phyloP scores from a whole-genome alignment of 2,113 vertebrate species.

The Dolichallabes microphthalmus region DNA sequence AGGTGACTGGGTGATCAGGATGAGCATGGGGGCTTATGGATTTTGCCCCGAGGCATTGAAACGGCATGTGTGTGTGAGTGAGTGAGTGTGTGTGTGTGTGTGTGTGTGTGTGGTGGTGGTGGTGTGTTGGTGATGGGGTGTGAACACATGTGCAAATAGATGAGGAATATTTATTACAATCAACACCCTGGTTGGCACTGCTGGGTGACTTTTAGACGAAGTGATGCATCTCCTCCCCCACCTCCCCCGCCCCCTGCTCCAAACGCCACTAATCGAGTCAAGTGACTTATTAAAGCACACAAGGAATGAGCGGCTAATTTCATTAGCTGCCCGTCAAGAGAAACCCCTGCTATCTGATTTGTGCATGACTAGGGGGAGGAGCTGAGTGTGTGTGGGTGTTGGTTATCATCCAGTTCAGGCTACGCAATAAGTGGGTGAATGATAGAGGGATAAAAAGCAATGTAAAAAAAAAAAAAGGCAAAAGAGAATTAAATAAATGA shows the following conservation, averaged over 20 bases:
- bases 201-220: slow-evolving; percentile 77
- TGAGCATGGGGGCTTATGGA: slow-evolving; percentile 54
- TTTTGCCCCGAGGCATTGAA: slow-evolving; percentile 57
- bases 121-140: slow-evolving; percentile 30
- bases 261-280: slow-evolving; percentile 79
- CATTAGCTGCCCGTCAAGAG: slow-evolving; percentile 69
- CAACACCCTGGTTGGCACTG: slow-evolving; percentile 74
- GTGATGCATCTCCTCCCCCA: slow-evolving; percentile 32
- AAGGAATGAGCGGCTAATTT: slow-evolving; percentile 80
- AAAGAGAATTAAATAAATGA: slow-evolving; percentile 60
- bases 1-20: slow-evolving; percentile 34
- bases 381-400: slow-evolving; percentile 49
- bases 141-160: slow-evolving; percentile 47
- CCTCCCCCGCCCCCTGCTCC: slow-evolving; percentile 26
- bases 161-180: slow-evolving; percentile 83
- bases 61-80: slow-evolving; percentile 44
- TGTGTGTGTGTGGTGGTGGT: slow-evolving; percentile 19
- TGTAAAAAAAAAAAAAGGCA: slow-evolving; percentile 1
- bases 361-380: slow-evolving; percentile 36
- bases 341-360: slow-evolving; percentile 62
- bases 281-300: slow-evolving; percentile 86
- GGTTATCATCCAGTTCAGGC: slow-evolving; percentile 70
- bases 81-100: background rate
- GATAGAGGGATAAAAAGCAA: slow-evolving; percentile 40
- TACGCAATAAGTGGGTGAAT: slow-evolving; percentile 62